phyloP scores from a whole-genome alignment of 2,797 vertebrate species.

The Tokudaia tokunoshimensis region DNA sequence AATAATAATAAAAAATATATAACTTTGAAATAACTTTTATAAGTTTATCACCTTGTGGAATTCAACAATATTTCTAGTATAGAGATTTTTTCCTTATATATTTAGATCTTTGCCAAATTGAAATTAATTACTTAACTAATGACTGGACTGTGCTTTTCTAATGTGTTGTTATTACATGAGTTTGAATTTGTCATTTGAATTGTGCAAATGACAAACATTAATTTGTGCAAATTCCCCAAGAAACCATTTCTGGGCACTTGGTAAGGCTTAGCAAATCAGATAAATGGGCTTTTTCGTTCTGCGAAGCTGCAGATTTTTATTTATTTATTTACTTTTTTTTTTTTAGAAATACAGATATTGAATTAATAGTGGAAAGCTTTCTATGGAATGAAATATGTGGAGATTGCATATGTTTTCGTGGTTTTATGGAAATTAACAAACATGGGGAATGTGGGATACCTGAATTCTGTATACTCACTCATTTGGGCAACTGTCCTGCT shows the following conservation, averaged over 20 bases:
- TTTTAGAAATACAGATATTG: neutral
- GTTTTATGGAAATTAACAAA: conserved; percentile 41
- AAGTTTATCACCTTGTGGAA: neutral
- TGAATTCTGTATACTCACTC: neutral
- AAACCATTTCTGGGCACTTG: conserved; percentile 22
- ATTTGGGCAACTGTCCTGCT: neutral
- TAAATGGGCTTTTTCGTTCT: neutral
- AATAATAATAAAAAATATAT: too few species aligned
- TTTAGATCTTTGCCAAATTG: neutral
- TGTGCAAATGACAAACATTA: conserved; percentile 39
- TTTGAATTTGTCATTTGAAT: neutral
- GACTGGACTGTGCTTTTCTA: neutral
- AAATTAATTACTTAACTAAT: conserved; percentile 11
- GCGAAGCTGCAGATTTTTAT: conserved; percentile 13
- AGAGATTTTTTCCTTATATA: neutral
- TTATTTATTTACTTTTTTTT: neutral
- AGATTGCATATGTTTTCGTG: neutral
- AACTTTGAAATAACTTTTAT: neutral
- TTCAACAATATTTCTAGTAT: neutral
- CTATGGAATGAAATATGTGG: conserved; percentile 11
- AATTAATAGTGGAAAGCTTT: neutral
- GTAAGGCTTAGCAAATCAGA: conserved; percentile 48
- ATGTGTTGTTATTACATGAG: neutral
- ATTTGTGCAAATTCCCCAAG: neutral
- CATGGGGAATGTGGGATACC: conserved; percentile 50